Evolutionary conservation across 2,113 vertebrate genomes (phyloP).

Genomic region (Heliornis fulica): DNA sequence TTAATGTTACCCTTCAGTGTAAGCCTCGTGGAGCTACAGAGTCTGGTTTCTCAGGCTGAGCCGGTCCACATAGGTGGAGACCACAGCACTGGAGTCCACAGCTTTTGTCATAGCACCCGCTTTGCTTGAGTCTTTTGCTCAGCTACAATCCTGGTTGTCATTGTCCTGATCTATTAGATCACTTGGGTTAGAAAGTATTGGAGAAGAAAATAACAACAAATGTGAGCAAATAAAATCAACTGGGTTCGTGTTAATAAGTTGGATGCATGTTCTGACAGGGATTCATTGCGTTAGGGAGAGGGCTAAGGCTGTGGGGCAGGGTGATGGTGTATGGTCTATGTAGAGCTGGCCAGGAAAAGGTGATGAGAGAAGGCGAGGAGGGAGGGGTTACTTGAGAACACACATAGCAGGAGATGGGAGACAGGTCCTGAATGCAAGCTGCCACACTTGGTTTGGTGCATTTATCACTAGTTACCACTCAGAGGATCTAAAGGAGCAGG

Average conservation of each 20-base stretch:
- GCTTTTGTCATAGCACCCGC: not conserved
- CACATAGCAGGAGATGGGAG: not conserved
- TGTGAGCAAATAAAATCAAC: not conserved
- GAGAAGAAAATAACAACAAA: not conserved
- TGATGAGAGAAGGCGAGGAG: not conserved
- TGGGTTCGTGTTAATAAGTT: not conserved
- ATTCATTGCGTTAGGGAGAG: not conserved
- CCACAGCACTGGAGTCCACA: not conserved
- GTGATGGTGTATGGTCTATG: accelerated
- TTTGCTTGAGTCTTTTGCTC: not conserved
- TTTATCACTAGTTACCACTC: not conserved
- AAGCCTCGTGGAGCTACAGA: not conserved
- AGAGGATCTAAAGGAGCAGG: not conserved
- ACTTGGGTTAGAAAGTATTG: not conserved
- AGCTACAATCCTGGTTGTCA: not conserved
- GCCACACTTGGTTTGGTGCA: not conserved
- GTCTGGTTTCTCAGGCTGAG: not conserved
- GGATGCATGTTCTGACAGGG: not conserved
- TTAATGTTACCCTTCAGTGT: accelerated
- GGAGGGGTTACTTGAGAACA: not conserved
- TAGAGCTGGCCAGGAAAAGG: not conserved
- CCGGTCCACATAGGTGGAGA: not conserved
- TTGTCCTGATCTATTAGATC: not conserved
- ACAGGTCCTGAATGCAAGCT: not conserved
- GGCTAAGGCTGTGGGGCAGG: not conserved